Evolutionary conservation across 2,797 vertebrate genomes (phyloP), one percentile per base, ranked within the genome.

Genomic region (Eidolon dupreanum): DNA sequence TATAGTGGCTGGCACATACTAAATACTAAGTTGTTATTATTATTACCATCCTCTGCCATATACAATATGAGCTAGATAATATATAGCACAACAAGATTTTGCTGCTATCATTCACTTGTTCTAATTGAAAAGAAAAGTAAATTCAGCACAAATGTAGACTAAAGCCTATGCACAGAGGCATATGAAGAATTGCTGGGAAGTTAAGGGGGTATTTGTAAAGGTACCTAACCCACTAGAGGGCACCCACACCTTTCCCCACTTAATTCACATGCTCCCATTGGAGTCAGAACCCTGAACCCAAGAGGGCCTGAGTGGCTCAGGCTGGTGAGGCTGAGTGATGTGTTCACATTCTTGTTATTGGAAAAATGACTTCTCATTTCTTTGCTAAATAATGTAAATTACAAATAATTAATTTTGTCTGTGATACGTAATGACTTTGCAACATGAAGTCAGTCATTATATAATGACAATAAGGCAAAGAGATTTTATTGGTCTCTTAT

Each of bases 361-460:
- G 41, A 82, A 26, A 82, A 73, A 38, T 57, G 33, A 41, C 33
- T 73, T 92, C 59, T 65, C 31, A 61, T 75, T 51, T 46, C 53
- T 94, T 79, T 86, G 28, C 51, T 57, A 95, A 95, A 77, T 89
- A 92, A 68, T 10, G n/a, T 15, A 70, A 31, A 88, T 86, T 46
- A 89, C 92, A 93, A 93, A 84, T 93, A 86, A 91, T 81, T 92
- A 70, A 90, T 93, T 71, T 90, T 65, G 28, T 65, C 79, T 90
- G 33, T 66, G 46, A 71, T 87, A 43, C 81, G 85, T 63, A 79
- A 87, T 65, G 66, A 74, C 75, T 79, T 91, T 59, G 51, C 77
- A 61, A 90, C 31, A 11, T 55, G 20, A 59, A 2, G 28, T 31
- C 43, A 71, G 46, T 49, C 24, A 6, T 33, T 59, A 17, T 28